Evolutionary conservation across 2,113 vertebrate species (phyloP).

Genomic region (Caretta caretta): DNA sequence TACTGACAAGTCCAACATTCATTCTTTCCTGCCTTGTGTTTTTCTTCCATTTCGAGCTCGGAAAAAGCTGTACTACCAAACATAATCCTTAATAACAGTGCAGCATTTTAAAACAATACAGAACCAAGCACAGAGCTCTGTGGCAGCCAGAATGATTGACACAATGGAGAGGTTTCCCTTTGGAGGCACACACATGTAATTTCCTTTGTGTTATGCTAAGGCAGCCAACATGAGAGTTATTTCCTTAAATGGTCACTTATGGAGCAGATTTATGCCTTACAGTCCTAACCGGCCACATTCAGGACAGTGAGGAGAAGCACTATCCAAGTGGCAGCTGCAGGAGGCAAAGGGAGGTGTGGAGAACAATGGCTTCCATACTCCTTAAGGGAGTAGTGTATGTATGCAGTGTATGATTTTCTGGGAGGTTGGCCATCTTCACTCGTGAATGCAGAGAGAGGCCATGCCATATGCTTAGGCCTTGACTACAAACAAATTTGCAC

Average conservation of each 20-base stretch:
- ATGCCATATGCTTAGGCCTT: background rate
- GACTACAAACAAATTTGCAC: background rate
- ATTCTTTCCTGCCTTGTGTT: background rate
- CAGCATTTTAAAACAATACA: background rate
- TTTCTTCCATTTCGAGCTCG: background rate
- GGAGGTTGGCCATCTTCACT: background rate
- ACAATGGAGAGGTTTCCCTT: slow-evolving; percentile 28
- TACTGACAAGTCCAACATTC: background rate
- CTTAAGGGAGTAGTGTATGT: background rate
- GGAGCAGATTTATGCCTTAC: slow-evolving; percentile 49
- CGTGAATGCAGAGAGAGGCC: background rate
- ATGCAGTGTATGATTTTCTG: background rate
- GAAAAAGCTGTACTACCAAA: background rate
- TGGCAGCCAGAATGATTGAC: slow-evolving; percentile 31
- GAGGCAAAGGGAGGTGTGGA: background rate
- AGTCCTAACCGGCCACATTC: slow-evolving; percentile 49
- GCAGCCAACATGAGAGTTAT: slow-evolving; percentile 21
- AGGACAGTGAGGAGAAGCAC: background rate
- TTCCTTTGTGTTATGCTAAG: slow-evolving; percentile 46
- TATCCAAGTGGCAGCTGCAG: background rate
- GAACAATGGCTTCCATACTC: background rate
- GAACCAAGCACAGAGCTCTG: slow-evolving; percentile 10
- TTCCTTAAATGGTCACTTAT: slow-evolving; percentile 23
- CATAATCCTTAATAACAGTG: background rate
- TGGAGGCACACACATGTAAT: slow-evolving; percentile 52